Percentiles rank a stretch among this genome's conserved stretches.
phyloP scores from a whole-genome alignment of 2,888 invertebrate species.

The Caenorhabditis plicata region DNA sequence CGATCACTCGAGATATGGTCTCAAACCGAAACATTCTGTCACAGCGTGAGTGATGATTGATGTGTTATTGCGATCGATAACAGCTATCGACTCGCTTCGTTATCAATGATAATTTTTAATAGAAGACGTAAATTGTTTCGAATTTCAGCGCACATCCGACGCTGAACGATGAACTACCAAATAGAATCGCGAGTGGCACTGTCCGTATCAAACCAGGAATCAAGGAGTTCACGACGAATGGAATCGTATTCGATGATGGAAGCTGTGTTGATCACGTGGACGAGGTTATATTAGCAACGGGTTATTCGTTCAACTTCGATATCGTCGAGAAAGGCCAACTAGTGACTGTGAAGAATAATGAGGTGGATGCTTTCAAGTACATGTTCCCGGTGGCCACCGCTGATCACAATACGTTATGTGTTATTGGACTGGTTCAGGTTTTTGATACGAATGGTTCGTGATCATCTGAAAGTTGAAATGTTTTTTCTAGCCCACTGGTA shows the following conservation, averaged over 20 bases:
- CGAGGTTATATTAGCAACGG: constrained; percentile 41
- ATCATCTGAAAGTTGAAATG: no score
- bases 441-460: no score
- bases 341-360: constrained; percentile 40
- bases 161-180: constrained; percentile 68
- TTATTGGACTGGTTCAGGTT: constrained; percentile 67
- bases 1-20: constrained; percentile 66
- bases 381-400: constrained; percentile 66
- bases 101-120: no score
- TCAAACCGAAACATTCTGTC: constrained; percentile 66
- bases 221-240: constrained; percentile 38
- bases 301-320: constrained; percentile 39
- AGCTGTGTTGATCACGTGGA: constrained; percentile 37
- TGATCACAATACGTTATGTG: constrained; percentile 65
- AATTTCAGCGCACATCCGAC: constrained; percentile 52
- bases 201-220: constrained; percentile 51
- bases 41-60: constrained; percentile 32
- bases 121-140: not conserved
- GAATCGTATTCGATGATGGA: constrained; percentile 52
- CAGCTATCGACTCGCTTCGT: no score
- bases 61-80: no score
- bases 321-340: constrained; percentile 30
- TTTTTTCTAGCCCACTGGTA: constrained; percentile 67
- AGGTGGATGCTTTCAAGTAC: constrained; percentile 66
- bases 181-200: constrained; percentile 66